Base-by-base conservation (phyloP, 92 coral and sea anemone genomes). In the Virgularia gustaviana region DNA sequence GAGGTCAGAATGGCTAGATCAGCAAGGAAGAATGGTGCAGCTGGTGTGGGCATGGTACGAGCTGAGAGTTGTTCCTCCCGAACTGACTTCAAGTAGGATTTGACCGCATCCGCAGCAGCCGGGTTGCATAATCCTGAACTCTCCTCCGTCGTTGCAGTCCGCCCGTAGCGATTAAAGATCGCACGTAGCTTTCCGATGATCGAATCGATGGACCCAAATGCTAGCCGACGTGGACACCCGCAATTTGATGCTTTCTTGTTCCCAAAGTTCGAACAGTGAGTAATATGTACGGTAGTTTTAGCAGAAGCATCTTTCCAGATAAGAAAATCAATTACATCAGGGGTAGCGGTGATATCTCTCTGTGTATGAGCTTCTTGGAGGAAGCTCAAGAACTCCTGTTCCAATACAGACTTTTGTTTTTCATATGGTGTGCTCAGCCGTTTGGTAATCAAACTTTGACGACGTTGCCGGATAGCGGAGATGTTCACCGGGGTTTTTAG, bases 11-110 rank as follows among this genome's bases (percentile, higher is more conserved):
- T 49, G 18, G 36, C 16, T 4, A 66, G 55, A 25, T 66, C 73
- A 4, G n/a, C 2, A 38, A 75, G 10, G 31, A 75, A 75, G 24
- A 75, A 18, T 19, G 80, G 80, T 62, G 63, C 76, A 15, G 80
- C 80, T 36, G 63, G 76, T 3, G 36, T 22, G 1, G 81, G 81
- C 3, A 65, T 28, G 0, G 36, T 34, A 18, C 75, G 75, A 29
- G 81, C 81, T 15, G 31, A n/a, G 7, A 75, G 41, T 32, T 75
- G 80, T 34, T 75, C 80, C 44, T 75, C 80, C 18, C 62, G 12
- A 9, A 75, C 39, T 20, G 57, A 27, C 56, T 18, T 47, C 18
- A 75, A 53, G 56, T 75, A 75, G 29, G 38, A 28, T 16, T 62
- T 63, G 27, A 75, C 80, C 15, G 18, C 30, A 3, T 19, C 2